Percentiles rank a stretch among this genome's conserved stretches.
These are phyloP conservation scores for Cantharis nigra DNA, from an alignment of 2,888 invertebrate genomes.

Conservation along the genomic window DNA sequence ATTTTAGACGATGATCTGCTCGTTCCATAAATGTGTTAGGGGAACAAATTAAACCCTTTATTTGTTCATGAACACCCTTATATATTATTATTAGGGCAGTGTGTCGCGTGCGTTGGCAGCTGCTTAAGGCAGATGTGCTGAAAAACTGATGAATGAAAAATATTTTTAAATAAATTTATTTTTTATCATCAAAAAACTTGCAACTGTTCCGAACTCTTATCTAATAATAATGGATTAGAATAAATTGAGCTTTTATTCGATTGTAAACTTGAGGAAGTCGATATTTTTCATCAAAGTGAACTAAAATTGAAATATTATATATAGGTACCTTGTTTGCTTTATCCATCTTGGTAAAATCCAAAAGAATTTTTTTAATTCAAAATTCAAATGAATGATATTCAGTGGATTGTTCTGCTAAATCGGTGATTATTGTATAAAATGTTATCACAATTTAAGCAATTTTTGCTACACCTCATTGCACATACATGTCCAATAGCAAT, in stretches of 20 bases:
- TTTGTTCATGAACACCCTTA: conserved; percentile 26
- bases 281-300: background rate
- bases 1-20: conserved; percentile 19
- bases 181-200: background rate
- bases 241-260: background rate
- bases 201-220: background rate
- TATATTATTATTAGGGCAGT: conserved; percentile 29
- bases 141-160: conserved; percentile 5
- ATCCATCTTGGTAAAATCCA: too few relatives aligned
- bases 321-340: too few relatives aligned
- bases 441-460: background rate
- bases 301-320: background rate
- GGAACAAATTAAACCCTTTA: conserved; percentile 31
- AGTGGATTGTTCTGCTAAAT: background rate
- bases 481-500: background rate
- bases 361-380: too few relatives aligned
- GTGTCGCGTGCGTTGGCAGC: conserved; percentile 34
- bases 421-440: background rate
- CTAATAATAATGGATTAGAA: background rate
- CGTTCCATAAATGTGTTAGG: conserved; percentile 13
- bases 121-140: conserved; percentile 27
- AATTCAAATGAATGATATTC: too few relatives aligned
- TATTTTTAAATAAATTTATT: background rate
- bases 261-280: background rate
- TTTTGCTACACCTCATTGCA: background rate